phyloP scores from a whole-genome alignment of 23 tunicate species.

The Ascidia mentula region DNA sequence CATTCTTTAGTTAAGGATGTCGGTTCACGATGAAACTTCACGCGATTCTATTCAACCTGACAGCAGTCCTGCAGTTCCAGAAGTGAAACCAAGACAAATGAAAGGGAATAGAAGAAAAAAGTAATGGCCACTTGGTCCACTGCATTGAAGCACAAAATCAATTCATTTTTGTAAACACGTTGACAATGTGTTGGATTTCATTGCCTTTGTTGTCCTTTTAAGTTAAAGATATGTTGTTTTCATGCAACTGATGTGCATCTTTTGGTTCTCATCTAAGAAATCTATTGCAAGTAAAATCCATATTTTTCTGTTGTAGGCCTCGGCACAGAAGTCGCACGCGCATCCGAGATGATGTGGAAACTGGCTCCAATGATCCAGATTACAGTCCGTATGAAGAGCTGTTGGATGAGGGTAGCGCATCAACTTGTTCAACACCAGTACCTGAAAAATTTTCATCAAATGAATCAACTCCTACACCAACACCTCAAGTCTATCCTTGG shows the following conservation, averaged over 20 bases:
- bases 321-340: conserved; percentile 1
- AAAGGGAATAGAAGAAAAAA: background rate
- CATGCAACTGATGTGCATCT: too few relatives aligned
- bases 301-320: background rate
- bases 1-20: too few relatives aligned
- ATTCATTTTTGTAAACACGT: background rate
- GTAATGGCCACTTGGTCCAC: background rate
- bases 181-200: too few relatives aligned
- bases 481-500: conserved; percentile 29
- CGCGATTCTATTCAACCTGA: background rate
- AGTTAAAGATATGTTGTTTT: too few relatives aligned
- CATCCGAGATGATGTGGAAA: conserved; percentile 44
- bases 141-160: too few relatives aligned
- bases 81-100: background rate
- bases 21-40: background rate
- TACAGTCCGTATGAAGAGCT: conserved; percentile 47
- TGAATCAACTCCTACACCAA: conserved; percentile 31
- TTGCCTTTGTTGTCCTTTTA: too few relatives aligned
- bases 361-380: conserved; percentile 49
- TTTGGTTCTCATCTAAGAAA: too few relatives aligned
- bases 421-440: conserved; percentile 43
- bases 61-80: background rate
- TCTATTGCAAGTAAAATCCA: too few relatives aligned
- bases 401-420: conserved; percentile 36
- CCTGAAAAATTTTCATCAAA: conserved; percentile 28